Evolutionary conservation across 2,888 invertebrate species (phyloP).

Genomic region (Carabus problematicus): DNA sequence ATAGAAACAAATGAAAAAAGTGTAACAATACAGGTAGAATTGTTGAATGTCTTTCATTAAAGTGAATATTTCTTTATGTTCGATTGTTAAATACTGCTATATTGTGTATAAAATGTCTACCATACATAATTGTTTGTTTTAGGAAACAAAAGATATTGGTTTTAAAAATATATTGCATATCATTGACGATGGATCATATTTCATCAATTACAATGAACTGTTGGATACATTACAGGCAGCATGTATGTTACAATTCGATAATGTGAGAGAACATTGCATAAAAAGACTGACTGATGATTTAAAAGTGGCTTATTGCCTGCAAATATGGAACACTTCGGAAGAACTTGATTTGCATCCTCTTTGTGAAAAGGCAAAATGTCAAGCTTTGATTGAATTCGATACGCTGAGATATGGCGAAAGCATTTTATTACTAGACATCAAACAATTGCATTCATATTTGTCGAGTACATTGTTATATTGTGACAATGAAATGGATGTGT

Average conservation of each 20-base stretch:
- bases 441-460: conserved; percentile 55
- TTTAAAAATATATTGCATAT: conserved; percentile 56
- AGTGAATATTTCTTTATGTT: conserved; percentile 19
- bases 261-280: conserved; percentile 52
- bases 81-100: background rate
- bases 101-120: background rate
- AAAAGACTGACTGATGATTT: conserved; percentile 46
- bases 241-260: conserved; percentile 58
- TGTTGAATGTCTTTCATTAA: background rate
- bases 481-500: conserved; percentile 54
- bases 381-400: conserved; percentile 54
- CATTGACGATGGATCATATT: conserved; percentile 50
- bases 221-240: conserved; percentile 55
- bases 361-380: conserved; percentile 54
- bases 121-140: conserved; percentile 44
- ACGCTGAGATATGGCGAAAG: conserved; percentile 50
- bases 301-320: conserved; percentile 52
- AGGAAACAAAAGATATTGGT: conserved; percentile 57
- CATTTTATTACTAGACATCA: conserved; percentile 52
- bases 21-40: conserved; percentile 56
- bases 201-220: conserved; percentile 52
- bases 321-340: conserved; percentile 54
- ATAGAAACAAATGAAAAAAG: conserved; percentile 53
- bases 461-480: conserved; percentile 53
- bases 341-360: conserved; percentile 52